These are phyloP conservation scores for Apodemus speciosus DNA, from an alignment of 2,113 vertebrate genomes.

Conservation along the genomic window DNA sequence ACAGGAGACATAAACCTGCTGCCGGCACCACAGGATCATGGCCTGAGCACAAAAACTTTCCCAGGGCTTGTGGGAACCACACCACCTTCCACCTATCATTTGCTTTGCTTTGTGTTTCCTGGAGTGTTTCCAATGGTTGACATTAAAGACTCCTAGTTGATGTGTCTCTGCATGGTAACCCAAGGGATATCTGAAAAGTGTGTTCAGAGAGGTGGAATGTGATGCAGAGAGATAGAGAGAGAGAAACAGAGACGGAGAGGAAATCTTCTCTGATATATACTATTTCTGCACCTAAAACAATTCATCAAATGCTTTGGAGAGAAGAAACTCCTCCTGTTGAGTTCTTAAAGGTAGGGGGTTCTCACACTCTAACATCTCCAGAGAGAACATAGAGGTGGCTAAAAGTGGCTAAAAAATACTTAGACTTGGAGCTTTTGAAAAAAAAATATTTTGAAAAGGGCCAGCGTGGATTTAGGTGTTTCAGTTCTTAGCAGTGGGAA, in stretches of 20 bases:
- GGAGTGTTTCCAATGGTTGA: constrained; percentile 1
- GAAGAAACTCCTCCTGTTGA: not conserved
- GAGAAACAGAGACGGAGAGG: not conserved
- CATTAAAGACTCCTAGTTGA: not conserved
- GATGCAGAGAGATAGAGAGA: not conserved
- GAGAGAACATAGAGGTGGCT: not conserved
- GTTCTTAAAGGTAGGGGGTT: not conserved
- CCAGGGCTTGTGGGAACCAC: not conserved
- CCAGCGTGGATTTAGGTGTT: not conserved
- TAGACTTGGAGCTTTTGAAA: not conserved
- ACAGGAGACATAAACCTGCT: not conserved
- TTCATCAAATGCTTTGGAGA: not conserved
- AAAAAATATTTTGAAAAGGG: not conserved
- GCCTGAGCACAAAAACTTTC: not conserved
- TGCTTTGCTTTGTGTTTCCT: not conserved
- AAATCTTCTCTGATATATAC: not conserved
- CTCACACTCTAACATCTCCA: not conserved
- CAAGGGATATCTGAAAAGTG: not conserved
- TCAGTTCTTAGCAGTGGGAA: not conserved
- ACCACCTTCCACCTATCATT: not conserved
- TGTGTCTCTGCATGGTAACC: not conserved
- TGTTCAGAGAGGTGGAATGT: not conserved
- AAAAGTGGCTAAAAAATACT: not conserved
- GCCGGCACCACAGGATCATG: not conserved
- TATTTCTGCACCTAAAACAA: not conserved